These are phyloP conservation scores for Gorilla gorilla DNA, from an alignment of 2,113 vertebrate species.

Conservation along the genomic window DNA sequence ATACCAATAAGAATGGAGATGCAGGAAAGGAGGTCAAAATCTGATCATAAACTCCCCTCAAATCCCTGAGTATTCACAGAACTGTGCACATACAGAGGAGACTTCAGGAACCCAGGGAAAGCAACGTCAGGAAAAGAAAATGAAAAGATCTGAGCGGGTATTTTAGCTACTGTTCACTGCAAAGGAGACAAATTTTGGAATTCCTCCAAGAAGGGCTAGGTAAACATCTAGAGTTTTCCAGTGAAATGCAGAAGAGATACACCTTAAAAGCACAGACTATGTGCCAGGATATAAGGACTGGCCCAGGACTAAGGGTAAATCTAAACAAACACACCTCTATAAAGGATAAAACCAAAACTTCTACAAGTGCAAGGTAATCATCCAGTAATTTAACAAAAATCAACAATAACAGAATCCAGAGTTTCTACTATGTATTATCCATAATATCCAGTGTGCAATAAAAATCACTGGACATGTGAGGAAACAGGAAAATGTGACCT, in stretches of 20 bases:
- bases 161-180: neutral
- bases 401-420: neutral
- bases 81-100: neutral
- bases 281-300: neutral
- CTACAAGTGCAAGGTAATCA: neutral
- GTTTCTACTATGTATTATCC: neutral
- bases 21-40: neutral
- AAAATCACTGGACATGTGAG: neutral
- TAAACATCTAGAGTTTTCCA: neutral
- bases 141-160: neutral
- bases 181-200: neutral
- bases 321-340: neutral
- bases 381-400: neutral
- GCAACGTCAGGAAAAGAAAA: neutral
- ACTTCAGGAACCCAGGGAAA: neutral
- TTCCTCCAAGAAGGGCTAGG: neutral
- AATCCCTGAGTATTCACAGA: neutral
- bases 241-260: neutral
- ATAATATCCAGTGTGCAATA: neutral
- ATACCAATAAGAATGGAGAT: neutral
- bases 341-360: neutral
- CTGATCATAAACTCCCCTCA: neutral
- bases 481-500: neutral
- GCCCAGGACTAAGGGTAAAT: neutral
- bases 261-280: neutral